Base-by-base conservation (phyloP, 2,888 invertebrate species). In the Coecobrya sp. region DNA sequence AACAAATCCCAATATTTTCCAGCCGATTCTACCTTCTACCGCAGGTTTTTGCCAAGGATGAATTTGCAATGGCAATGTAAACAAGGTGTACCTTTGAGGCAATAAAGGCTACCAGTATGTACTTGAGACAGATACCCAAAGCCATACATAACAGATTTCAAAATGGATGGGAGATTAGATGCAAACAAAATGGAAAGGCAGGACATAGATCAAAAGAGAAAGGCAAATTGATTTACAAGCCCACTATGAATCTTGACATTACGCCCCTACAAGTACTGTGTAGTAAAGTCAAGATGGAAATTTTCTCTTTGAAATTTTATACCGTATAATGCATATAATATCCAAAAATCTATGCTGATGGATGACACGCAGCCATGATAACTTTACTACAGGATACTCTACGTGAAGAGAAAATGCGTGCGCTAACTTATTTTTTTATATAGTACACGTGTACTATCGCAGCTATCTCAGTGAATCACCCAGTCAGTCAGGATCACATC, bases 201-300 rank as follows among this genome's bases (percentile, higher is more conserved):
- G 59, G 49, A 49, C 49, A 36, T 36, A 70, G 30, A 70, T 70
- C 70, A 70, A 70, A 59, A 86, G 79, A 49, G 55, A 81, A 81
- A 88, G 79, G 62, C 65, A 89, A 89, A 89, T 89, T 89, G 89
- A 89, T 89, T 89, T 89, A 89, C 79, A 81, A 82, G 70, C 42
- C 82, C 70, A 27, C 52, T 70, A 82, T 82, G 89, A 82, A 88
- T 88, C 82, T 27, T 89, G 82, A 70, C 89, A 52, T 79, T 10
- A 25, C 68, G 8, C 49, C 49, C n/a, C n/a, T 7, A 55, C 1
- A 4, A 55, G 11, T 13, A 55, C 19, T 13, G 55, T 19, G 5
- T 19, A 11, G 19, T 19, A 19, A 55, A 55, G 19, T 55, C n/a
- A 7, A 49, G 49, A 49, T 36, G 36, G 59, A 19, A 19, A 2